phyloP scores from a whole-genome alignment of 2,113 vertebrate species.

The Recurvirostra avosetta region DNA sequence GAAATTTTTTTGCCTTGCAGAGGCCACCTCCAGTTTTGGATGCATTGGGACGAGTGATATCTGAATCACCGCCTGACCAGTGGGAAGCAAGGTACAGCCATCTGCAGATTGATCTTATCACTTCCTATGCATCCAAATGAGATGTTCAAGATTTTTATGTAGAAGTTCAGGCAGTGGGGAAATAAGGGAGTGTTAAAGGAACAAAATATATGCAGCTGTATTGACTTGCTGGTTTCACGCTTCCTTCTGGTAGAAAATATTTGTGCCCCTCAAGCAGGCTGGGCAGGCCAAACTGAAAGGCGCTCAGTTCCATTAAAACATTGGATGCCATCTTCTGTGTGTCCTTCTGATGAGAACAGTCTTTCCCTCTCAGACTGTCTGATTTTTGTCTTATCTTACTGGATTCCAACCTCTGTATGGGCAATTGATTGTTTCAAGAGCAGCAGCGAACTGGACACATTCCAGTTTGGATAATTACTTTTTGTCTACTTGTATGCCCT shows the following conservation, averaged over 20 bases:
- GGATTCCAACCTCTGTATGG: background rate
- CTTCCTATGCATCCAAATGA: background rate
- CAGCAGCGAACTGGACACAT: background rate
- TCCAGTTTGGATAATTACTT: constrained; percentile 13
- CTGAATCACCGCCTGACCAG: constrained; percentile 94
- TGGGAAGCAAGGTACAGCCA: constrained; percentile 93
- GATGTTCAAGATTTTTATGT: background rate
- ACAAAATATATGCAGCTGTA: background rate
- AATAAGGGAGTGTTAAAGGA: background rate
- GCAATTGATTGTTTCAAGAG: background rate
- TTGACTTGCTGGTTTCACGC: background rate
- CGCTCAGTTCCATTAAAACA: background rate
- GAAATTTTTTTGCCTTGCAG: constrained; percentile 61
- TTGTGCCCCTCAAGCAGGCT: background rate
- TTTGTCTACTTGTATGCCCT: background rate
- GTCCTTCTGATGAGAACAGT: background rate
- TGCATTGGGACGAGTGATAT: constrained; percentile 93
- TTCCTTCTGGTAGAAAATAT: background rate
- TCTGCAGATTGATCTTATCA: background rate
- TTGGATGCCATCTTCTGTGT: background rate
- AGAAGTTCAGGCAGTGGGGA: background rate
- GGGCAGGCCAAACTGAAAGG: background rate
- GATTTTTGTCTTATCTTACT: background rate
- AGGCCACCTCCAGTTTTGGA: constrained; percentile 94
- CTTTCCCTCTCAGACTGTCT: background rate